Conservation (phyloP, 2,113 vertebrate genomes). For the Oenanthe oenanthe region DNA sequence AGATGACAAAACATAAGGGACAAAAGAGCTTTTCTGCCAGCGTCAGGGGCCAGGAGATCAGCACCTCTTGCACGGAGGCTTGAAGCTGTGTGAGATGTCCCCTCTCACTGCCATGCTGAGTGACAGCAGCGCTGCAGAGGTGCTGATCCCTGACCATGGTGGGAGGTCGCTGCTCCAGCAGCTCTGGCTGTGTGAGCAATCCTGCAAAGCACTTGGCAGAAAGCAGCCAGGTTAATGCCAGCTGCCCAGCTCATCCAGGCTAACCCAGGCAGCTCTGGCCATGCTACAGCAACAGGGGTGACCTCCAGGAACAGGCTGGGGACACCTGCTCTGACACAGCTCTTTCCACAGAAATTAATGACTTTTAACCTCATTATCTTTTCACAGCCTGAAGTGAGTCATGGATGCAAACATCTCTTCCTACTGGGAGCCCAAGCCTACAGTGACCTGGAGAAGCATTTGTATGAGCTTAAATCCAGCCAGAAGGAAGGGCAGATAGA, state of each 20-base stretch:
- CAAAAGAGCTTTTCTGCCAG: background rate
- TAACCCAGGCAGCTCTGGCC: background rate
- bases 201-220: background rate
- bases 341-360: background rate
- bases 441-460: background rate
- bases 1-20: background rate
- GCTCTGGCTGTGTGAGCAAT: background rate
- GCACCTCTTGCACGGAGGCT: background rate
- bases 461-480: background rate
- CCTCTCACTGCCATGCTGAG: background rate
- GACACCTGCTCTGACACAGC: background rate
- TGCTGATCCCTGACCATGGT: background rate
- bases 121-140: background rate
- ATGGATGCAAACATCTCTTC: background rate
- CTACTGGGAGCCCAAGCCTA: background rate
- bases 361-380: background rate
- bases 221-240: background rate
- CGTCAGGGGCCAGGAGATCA: background rate
- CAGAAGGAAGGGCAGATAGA: background rate
- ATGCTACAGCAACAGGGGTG: fast-evolving
- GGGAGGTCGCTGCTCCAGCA: background rate
- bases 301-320: background rate
- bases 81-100: background rate
- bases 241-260: background rate
- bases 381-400: background rate